These are phyloP conservation scores for Trachelipus rathkii DNA, from an alignment of 1,140 invertebrate genomes.

Conservation along the genomic window DNA sequence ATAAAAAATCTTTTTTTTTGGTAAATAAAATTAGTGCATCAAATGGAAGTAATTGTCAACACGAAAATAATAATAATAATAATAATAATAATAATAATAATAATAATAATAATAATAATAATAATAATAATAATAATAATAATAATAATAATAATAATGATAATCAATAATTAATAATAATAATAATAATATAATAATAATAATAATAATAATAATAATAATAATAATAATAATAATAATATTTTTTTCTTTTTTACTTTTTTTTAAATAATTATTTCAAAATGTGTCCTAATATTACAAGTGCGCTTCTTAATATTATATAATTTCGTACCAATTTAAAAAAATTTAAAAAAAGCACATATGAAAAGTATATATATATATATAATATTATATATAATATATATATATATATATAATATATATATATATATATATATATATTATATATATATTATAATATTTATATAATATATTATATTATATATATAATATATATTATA, in stretches of 20 bases:
- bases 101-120: too few relatives aligned
- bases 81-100: too few relatives aligned
- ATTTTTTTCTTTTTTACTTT: not conserved
- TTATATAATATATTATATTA: not conserved
- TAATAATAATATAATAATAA: not conserved
- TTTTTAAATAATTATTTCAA: too few relatives aligned
- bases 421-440: not conserved
- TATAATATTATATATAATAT: not conserved
- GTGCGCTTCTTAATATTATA: conserved; percentile 5
- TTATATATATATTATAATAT: not conserved
- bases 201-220: not conserved
- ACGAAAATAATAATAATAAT: too few relatives aligned
- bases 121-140: not conserved
- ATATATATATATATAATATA: not conserved
- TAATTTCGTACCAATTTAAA: not conserved
- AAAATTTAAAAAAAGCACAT: not conserved
- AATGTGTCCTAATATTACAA: too few relatives aligned
- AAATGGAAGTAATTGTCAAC: too few relatives aligned
- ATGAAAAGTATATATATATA: not conserved
- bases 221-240: not conserved
- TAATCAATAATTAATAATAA: not conserved
- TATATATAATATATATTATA: not conserved
- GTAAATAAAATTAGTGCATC: too few relatives aligned
- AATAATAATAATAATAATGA: not conserved
- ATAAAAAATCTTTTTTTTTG: too few relatives aligned